Conservation (phyloP, 2,888 invertebrate species). For the Julus scandinavius region DNA sequence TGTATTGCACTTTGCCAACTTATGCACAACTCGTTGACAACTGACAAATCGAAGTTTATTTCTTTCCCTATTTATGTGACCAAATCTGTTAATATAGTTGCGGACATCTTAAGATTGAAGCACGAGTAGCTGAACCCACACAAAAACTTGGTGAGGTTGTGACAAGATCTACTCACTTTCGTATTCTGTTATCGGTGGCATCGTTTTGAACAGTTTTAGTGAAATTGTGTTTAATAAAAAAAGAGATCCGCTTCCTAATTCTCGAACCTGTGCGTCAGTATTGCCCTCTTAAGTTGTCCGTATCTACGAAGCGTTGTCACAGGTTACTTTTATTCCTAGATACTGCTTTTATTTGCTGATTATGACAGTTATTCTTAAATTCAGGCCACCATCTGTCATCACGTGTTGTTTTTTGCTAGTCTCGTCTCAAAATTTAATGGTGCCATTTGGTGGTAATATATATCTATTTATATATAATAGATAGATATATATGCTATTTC, state of each 20-base stretch:
- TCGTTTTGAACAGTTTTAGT: neutral
- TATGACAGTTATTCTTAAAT: conserved; percentile 11
- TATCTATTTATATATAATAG: neutral
- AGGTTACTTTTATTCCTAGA: conserved; percentile 18
- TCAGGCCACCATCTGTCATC: conserved; percentile 3
- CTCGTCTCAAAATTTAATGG: conserved; percentile 18
- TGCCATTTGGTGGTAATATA: conserved; percentile 18
- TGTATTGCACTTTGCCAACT: conserved; percentile 11
- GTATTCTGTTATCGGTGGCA: too few species aligned
- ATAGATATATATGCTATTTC: neutral
- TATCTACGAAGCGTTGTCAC: neutral
- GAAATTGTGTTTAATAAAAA: neutral
- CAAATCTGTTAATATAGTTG: neutral
- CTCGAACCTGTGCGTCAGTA: neutral
- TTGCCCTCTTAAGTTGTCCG: neutral
- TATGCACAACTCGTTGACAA: conserved; percentile 10
- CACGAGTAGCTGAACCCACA: neutral
- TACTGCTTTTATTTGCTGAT: neutral
- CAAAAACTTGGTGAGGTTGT: neutral
- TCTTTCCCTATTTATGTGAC: neutral
- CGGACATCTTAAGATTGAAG: conserved; percentile 1
- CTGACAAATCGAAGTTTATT: neutral
- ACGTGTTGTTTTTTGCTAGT: conserved; percentile 18
- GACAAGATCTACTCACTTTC: too few species aligned
- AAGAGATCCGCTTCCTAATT: neutral